These are phyloP conservation scores for Melanotaenia pygmaea DNA, from an alignment of 2,797 vertebrate species.

Conservation along the genomic window DNA sequence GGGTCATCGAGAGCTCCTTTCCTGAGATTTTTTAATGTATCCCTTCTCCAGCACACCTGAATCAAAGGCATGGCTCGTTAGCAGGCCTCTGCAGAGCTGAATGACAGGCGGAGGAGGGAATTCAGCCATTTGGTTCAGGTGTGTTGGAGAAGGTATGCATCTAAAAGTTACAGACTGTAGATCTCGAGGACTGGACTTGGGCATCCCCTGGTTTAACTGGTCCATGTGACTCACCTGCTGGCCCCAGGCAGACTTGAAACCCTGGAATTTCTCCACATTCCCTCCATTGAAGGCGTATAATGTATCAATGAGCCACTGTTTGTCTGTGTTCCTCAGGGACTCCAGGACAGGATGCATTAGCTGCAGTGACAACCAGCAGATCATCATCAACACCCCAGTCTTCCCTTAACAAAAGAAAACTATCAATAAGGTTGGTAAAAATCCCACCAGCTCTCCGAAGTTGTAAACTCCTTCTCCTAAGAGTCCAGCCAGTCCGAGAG, in stretches of 20 bases:
- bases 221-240: constrained; percentile 86
- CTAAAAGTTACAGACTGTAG: too few relatives aligned
- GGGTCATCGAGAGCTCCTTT: too few relatives aligned
- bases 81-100: too few relatives aligned
- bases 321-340: constrained; percentile 91
- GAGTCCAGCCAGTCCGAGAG: constrained; percentile 93
- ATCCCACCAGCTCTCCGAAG: constrained; percentile 93
- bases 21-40: too few relatives aligned
- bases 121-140: too few relatives aligned
- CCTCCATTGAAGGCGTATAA: constrained; percentile 96
- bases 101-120: too few relatives aligned
- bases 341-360: constrained; percentile 98
- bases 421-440: not conserved
- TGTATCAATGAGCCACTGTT: constrained; percentile 97
- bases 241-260: constrained; percentile 93
- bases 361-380: constrained; percentile 72
- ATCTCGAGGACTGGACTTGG: too few relatives aligned
- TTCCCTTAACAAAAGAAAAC: not conserved
- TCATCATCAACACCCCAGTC: not conserved
- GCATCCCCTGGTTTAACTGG: too few relatives aligned
- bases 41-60: too few relatives aligned
- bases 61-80: too few relatives aligned
- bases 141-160: too few relatives aligned
- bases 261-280: constrained; percentile 95
- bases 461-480: constrained; percentile 98